Percentiles rank a stretch among this genome's conserved stretches.
Evolutionary conservation across 2,113 vertebrate species (phyloP).

Genomic region (Gallinago paraguaiae): DNA sequence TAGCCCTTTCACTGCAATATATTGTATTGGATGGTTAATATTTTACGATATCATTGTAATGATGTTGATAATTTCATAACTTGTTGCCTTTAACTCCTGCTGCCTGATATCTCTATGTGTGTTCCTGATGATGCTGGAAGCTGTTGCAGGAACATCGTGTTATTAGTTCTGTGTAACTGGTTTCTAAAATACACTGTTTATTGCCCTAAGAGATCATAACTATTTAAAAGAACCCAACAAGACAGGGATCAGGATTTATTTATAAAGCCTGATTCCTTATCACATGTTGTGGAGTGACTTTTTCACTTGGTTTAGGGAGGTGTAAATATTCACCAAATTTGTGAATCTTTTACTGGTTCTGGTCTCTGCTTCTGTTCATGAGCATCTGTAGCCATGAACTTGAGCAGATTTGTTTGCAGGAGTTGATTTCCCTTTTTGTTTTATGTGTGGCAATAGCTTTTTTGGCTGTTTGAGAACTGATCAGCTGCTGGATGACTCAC

Average conservation of each 20-base stretch:
- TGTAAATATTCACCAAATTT: background rate
- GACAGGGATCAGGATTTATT: background rate
- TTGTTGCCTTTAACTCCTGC: background rate
- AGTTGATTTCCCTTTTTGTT: background rate
- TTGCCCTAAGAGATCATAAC: background rate
- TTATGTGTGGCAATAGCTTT: background rate
- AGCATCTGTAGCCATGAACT: background rate
- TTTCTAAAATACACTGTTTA: background rate
- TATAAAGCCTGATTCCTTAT: background rate
- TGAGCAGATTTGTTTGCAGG: background rate
- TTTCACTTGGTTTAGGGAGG: background rate
- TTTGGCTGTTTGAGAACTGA: background rate
- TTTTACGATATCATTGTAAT: rapidly evolving
- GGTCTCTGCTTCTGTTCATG: background rate
- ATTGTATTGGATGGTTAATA: rapidly evolving
- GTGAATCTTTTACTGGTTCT: background rate
- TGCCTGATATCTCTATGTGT: background rate
- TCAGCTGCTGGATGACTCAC: slow-evolving; percentile 5
- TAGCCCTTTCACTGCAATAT: rapidly evolving
- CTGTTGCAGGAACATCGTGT: rapidly evolving
- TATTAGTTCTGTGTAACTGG: rapidly evolving
- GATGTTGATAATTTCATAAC: rapidly evolving
- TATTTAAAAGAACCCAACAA: background rate
- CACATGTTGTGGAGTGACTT: rapidly evolving
- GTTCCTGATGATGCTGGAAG: background rate